Conservation (phyloP, 2,113 vertebrate genomes). For the Rana temporaria region DNA sequence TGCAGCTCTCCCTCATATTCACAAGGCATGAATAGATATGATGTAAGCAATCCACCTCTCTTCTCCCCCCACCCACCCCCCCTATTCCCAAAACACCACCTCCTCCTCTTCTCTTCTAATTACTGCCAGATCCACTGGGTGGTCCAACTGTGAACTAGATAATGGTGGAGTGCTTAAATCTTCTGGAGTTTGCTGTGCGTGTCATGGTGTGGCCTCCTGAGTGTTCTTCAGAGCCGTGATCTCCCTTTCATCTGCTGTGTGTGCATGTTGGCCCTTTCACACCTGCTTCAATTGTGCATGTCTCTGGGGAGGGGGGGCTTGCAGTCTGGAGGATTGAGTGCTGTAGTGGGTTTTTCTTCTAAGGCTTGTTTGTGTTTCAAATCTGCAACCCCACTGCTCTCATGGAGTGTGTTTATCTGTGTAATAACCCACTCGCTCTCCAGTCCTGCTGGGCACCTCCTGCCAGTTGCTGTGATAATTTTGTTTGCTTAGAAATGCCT, state of each 20-base stretch:
- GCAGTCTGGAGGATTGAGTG: conserved; percentile 36
- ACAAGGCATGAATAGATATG: conserved; percentile 75
- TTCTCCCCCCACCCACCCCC: conserved; percentile 14
- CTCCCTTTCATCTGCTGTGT: conserved; percentile 67
- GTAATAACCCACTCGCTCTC: neutral
- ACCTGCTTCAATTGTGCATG: conserved; percentile 68
- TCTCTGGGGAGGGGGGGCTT: conserved; percentile 48
- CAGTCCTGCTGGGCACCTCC: neutral
- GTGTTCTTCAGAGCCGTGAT: conserved; percentile 63
- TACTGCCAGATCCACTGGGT: conserved; percentile 76
- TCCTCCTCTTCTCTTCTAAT: conserved; percentile 64
- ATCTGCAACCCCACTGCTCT: conserved; percentile 30
- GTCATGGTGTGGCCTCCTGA: conserved; percentile 68
- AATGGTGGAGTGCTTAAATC: conserved; percentile 67
- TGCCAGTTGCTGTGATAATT: conserved; percentile 25
- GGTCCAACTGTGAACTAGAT: conserved; percentile 77
- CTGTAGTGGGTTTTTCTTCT: conserved; percentile 11
- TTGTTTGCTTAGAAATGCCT: neutral
- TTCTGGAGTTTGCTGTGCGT: conserved; percentile 60
- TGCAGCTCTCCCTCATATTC: conserved; percentile 69
- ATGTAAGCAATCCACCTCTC: conserved; percentile 72
- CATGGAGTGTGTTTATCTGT: conserved; percentile 27
- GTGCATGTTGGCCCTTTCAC: conserved; percentile 70
- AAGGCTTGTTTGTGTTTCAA: conserved; percentile 43
- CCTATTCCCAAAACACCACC: conserved; percentile 59